A percentile compares a stretch with the other conserved stretches of the same genome.
phyloP scores from a whole-genome alignment of 2,797 vertebrate genomes.

The Eidolon dupreanum region DNA sequence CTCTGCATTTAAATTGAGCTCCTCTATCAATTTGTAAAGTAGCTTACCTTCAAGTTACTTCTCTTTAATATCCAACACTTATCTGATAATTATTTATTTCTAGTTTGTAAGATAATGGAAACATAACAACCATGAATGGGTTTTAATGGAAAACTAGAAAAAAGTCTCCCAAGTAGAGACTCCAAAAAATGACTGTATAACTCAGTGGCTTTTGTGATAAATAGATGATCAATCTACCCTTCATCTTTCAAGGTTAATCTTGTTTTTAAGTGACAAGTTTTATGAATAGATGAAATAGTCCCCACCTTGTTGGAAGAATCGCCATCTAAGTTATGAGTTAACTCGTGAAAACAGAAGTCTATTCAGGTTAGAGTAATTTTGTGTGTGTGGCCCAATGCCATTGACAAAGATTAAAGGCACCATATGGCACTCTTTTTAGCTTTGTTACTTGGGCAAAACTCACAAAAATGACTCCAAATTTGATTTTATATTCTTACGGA shows the following conservation, averaged over 20 bases:
- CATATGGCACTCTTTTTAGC: background rate
- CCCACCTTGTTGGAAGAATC: background rate
- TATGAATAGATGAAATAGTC: conserved; percentile 8
- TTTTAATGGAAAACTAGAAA: conserved; percentile 31
- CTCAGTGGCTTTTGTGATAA: conserved; percentile 34
- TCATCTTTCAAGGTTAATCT: conserved; percentile 53
- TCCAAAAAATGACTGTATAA: conserved; percentile 50
- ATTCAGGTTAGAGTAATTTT: conserved; percentile 24
- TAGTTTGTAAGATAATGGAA: conserved; percentile 64
- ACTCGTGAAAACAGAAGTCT: background rate
- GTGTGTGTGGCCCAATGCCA: background rate
- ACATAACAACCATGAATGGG: conserved; percentile 35
- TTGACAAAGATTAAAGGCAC: conserved; percentile 8
- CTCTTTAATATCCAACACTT: conserved; percentile 47
- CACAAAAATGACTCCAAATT: background rate
- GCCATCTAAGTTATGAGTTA: background rate
- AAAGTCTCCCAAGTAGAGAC: conserved; percentile 44
- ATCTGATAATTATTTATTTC: conserved; percentile 63
- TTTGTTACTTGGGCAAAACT: background rate
- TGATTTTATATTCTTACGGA: background rate
- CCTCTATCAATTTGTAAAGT: conserved; percentile 63
- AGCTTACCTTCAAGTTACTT: conserved; percentile 67
- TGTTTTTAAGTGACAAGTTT: conserved; percentile 29
- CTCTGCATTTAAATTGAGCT: conserved; percentile 1
- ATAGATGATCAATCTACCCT: background rate